Percentiles rank a stretch among this genome's conserved stretches.
These are phyloP conservation scores for Rattus norvegicus DNA, from an alignment of 2,113 vertebrate species.

Conservation along the genomic window DNA sequence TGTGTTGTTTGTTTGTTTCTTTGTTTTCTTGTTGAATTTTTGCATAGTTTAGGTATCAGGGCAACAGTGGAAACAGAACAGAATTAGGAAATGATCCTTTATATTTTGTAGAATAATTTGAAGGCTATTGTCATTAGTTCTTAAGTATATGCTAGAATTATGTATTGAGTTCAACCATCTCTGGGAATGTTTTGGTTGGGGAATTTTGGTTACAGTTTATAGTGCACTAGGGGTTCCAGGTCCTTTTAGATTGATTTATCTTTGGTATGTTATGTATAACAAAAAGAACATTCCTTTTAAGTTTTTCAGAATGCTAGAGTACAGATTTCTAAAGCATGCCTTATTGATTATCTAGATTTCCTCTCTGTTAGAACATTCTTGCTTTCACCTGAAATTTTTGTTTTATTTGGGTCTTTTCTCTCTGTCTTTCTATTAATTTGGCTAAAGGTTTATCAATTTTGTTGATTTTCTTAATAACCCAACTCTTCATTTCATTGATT, in stretches of 20 bases:
- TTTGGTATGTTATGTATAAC: neutral
- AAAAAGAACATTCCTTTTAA: neutral
- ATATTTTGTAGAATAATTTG: neutral
- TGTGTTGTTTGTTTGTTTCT: neutral
- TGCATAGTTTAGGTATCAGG: neutral
- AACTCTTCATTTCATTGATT: neutral
- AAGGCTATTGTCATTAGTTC: neutral
- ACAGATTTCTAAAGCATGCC: neutral
- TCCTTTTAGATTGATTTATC: neutral
- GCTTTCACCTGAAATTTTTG: neutral
- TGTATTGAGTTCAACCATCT: neutral
- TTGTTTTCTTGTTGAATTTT: neutral
- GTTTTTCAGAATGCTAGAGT: neutral
- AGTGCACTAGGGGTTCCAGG: neutral
- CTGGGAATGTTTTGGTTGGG: neutral
- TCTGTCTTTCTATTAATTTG: neutral
- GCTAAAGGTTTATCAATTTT: neutral
- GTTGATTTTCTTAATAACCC: neutral
- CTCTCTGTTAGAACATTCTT: neutral
- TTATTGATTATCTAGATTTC: neutral
- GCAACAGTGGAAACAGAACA: neutral
- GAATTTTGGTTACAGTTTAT: neutral
- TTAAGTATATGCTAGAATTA: neutral
- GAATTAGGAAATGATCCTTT: neutral
- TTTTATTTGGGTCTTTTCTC: neutral